Evolutionary conservation across 2,888 invertebrate species (phyloP).

Genomic region (Parnassius orleans): DNA sequence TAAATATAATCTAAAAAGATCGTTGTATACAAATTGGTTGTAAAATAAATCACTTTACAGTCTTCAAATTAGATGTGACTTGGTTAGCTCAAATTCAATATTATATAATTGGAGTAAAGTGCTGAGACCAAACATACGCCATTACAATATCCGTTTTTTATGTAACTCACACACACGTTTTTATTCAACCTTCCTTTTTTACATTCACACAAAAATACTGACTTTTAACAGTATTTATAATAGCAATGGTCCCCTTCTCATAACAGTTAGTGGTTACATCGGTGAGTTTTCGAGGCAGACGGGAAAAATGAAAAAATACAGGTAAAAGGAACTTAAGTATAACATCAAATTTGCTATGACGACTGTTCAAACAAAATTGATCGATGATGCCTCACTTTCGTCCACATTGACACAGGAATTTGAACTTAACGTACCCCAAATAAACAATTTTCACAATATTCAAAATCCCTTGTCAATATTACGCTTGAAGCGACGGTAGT

Average conservation of each 20-base stretch:
- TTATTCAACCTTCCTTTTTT: not conserved
- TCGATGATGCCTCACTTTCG: constrained; percentile 5
- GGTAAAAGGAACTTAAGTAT: not conserved
- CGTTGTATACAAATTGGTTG: too few species aligned
- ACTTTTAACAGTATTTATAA: constrained; percentile 7
- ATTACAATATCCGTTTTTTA: too few species aligned
- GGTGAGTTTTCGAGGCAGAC: constrained; percentile 4
- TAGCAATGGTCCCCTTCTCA: constrained; percentile 25
- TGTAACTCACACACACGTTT: not conserved
- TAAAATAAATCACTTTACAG: too few species aligned
- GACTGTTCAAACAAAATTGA: constrained; percentile 1
- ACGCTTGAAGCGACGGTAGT: constrained; percentile 6
- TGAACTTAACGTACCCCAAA: constrained; percentile 1
- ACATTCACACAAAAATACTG: not conserved
- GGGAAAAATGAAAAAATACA: not conserved
- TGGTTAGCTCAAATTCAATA: too few species aligned
- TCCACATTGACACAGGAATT: constrained; percentile 4
- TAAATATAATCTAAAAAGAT: not conserved
- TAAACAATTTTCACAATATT: constrained; percentile 8
- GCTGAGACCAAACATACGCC: too few species aligned
- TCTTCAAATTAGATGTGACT: too few species aligned
- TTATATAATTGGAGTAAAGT: too few species aligned
- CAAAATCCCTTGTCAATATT: constrained; percentile 1
- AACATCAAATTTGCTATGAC: constrained; percentile 10
- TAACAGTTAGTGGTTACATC: not conserved